These are phyloP conservation scores for Diuraphis noxia DNA, from an alignment of 1,140 invertebrate genomes.

Conservation along the genomic window DNA sequence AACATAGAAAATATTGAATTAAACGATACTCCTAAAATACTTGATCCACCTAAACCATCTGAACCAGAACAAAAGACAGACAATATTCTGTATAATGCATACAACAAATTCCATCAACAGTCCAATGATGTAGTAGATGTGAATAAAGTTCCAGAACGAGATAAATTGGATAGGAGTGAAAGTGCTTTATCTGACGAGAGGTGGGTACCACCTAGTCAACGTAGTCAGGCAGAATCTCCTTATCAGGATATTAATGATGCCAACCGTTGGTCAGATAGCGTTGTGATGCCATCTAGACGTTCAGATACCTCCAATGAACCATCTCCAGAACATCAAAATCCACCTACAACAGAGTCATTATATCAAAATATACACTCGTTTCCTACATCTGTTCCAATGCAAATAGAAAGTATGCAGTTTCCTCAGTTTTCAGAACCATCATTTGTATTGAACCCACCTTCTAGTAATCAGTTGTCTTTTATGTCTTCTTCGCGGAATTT, in stretches of 20 bases:
- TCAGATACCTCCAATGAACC: conserved; percentile 56
- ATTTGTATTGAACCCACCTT: conserved; percentile 56
- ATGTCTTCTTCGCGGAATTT: conserved; percentile 59
- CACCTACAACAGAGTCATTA: conserved; percentile 57
- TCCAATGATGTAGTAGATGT: conserved; percentile 44
- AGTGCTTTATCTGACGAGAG: conserved; percentile 66
- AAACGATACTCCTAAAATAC: conserved; percentile 5
- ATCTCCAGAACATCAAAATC: conserved; percentile 31
- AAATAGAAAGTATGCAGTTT: conserved; percentile 34
- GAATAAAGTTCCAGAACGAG: conserved; percentile 57
- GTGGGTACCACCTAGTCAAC: conserved; percentile 68
- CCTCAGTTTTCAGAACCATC: conserved; percentile 49
- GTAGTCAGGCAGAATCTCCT: conserved; percentile 63
- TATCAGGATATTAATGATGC: conserved; percentile 66
- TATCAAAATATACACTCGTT: conserved; percentile 24
- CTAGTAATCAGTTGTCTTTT: conserved; percentile 64
- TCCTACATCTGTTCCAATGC: conserved; percentile 44
- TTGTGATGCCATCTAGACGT: conserved; percentile 65
- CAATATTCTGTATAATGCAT: conserved; percentile 50
- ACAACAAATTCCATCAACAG: conserved; percentile 42
- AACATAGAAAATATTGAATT: conserved; percentile 50
- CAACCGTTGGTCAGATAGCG: conserved; percentile 73
- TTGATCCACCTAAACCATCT: conserved; percentile 31
- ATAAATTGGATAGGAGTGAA: conserved; percentile 61
- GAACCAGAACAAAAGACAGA: conserved; percentile 51